These are phyloP conservation scores for Arothron firmamentum DNA, from an alignment of 2,113 vertebrate species.

Conservation along the genomic window DNA sequence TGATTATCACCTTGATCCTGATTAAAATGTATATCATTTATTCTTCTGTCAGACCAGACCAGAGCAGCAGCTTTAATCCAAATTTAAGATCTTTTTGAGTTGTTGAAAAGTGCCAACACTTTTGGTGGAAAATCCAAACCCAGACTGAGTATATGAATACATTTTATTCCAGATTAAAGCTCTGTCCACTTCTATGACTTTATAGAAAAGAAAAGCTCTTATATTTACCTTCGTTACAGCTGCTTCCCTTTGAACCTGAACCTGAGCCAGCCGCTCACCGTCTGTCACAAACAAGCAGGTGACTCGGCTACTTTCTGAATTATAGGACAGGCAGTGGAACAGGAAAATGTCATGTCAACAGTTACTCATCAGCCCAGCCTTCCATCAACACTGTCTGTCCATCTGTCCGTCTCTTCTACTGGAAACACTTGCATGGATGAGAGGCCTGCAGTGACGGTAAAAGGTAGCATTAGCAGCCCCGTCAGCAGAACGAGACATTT, in stretches of 20 bases:
- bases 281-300: conserved; percentile 19
- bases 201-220: neutral
- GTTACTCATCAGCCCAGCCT: conserved; percentile 41
- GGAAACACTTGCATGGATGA: neutral
- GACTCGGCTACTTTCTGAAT: conserved; percentile 23
- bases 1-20: no score
- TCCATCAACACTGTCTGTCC: conserved; percentile 1
- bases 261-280: neutral
- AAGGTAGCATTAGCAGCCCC: neutral
- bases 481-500: neutral
- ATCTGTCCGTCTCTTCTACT: neutral
- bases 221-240: conserved; percentile 32
- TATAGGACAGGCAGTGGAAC: conserved; percentile 17
- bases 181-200: neutral
- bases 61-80: no score
- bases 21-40: no score
- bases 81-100: neutral
- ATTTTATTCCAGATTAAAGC: no score
- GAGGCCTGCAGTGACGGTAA: conserved; percentile 12
- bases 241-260: neutral
- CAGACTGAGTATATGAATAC: neutral
- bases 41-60: no score
- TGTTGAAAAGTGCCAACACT: neutral
- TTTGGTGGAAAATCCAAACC: neutral
- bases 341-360: conserved; percentile 36